These are phyloP conservation scores for Charaxes varanes DNA, from an alignment of 1,140 invertebrate genomes.

Conservation along the genomic window DNA sequence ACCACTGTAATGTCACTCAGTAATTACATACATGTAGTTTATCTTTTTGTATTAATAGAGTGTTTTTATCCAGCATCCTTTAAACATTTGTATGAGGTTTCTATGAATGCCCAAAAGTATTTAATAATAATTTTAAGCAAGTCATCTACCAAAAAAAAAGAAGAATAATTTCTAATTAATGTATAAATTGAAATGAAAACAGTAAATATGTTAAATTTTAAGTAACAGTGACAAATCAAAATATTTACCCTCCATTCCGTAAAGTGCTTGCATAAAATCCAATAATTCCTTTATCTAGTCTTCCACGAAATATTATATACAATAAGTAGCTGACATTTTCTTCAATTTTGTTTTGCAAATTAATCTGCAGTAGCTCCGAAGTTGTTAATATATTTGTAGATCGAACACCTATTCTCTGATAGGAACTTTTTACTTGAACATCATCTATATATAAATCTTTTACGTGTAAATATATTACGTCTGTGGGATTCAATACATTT, in stretches of 20 bases:
- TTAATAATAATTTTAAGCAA: no score
- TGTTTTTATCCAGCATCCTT: no score
- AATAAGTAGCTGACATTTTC: slow-evolving; percentile 27
- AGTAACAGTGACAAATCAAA: no score
- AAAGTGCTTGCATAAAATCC: slow-evolving; percentile 60
- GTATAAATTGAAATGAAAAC: no score
- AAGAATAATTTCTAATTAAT: no score
- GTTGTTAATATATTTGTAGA: slow-evolving; percentile 12
- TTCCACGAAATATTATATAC: slow-evolving; percentile 44
- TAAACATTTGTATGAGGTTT: no score
- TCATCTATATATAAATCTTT: slow-evolving; percentile 39
- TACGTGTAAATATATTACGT: slow-evolving; percentile 41
- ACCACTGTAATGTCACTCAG: no score
- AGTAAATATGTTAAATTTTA: no score
- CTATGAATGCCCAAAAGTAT: no score
- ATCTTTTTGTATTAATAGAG: no score
- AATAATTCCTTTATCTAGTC: slow-evolving; percentile 47
- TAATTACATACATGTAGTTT: no score
- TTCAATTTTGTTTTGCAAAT: slow-evolving; percentile 25
- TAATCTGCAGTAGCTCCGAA: slow-evolving; percentile 40
- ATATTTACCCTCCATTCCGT: slow-evolving; percentile 52
- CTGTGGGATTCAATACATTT: slow-evolving; percentile 29
- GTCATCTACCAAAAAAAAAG: no score
- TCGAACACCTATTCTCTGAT: slow-evolving; percentile 21
- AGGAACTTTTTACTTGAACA: slow-evolving; percentile 21